These are phyloP conservation scores for Dicerorhinus sumatrensis DNA, from an alignment of 2,113 vertebrate genomes.

Conservation along the genomic window DNA sequence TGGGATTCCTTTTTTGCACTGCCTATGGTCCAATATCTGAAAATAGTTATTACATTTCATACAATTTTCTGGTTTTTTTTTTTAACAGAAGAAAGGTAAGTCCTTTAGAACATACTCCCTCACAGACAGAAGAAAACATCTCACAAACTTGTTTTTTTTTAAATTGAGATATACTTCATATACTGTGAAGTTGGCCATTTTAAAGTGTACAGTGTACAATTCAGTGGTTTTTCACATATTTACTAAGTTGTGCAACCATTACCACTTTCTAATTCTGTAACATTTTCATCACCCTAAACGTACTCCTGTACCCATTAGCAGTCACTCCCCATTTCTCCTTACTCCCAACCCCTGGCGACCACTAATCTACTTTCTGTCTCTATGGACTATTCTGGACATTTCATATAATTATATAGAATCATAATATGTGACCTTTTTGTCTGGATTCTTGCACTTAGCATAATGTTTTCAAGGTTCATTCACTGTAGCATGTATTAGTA, in stretches of 20 bases:
- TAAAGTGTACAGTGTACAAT: background rate
- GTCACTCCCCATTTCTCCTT: no score
- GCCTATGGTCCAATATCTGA: background rate
- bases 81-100: background rate
- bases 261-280: background rate
- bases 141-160: background rate
- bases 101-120: background rate
- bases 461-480: background rate
- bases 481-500: background rate
- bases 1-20: background rate
- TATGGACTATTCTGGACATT: no score
- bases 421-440: no score
- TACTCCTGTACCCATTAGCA: no score
- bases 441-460: background rate
- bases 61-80: background rate
- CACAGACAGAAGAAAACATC: background rate
- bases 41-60: background rate
- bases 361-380: no score
- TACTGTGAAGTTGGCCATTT: background rate
- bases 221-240: background rate
- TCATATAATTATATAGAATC: no score
- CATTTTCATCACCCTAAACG: no score
- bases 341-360: no score
- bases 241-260: background rate
- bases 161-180: background rate